Evolutionary conservation across 1,140 invertebrate genomes (phyloP).

Genomic region (Palaemon carinicauda): DNA sequence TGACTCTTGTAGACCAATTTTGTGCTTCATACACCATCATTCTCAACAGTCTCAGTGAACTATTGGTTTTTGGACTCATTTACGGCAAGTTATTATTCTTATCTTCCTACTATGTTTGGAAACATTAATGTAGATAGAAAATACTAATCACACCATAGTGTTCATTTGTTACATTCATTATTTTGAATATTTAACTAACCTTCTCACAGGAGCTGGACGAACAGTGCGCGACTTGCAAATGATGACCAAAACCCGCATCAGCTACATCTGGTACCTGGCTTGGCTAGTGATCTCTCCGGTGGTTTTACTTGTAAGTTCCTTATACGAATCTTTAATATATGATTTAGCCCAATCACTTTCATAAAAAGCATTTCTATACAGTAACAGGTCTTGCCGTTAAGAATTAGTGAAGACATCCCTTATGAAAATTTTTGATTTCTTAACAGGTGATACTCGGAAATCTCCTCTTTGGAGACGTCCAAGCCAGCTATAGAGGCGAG

Average conservation of each 20-base stretch:
- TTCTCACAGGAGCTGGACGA: conserved; percentile 10
- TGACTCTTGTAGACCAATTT: conserved; percentile 38
- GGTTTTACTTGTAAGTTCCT: neutral
- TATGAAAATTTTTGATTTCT: neutral
- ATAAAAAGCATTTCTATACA: neutral
- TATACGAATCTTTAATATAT: neutral
- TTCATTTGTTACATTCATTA: neutral
- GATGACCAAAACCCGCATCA: neutral
- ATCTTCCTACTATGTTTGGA: no score
- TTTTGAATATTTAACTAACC: neutral
- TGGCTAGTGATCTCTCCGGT: conserved; percentile 12
- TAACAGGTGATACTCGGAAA: conserved; percentile 72
- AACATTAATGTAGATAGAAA: no score
- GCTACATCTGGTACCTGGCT: conserved; percentile 20
- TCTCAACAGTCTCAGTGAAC: conserved; percentile 24
- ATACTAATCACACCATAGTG: no score
- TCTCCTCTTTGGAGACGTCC: conserved; percentile 68
- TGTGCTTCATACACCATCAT: conserved; percentile 27
- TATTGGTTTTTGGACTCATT: conserved; percentile 15
- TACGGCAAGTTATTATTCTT: conserved; percentile 5
- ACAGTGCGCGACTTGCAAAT: conserved; percentile 36
- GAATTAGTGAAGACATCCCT: no score
- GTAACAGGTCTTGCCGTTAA: neutral
- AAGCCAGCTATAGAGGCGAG: conserved; percentile 69
- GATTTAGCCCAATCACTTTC: neutral